Conservation (phyloP, 2,888 invertebrate species). For the Chaitophorus viminalis region DNA sequence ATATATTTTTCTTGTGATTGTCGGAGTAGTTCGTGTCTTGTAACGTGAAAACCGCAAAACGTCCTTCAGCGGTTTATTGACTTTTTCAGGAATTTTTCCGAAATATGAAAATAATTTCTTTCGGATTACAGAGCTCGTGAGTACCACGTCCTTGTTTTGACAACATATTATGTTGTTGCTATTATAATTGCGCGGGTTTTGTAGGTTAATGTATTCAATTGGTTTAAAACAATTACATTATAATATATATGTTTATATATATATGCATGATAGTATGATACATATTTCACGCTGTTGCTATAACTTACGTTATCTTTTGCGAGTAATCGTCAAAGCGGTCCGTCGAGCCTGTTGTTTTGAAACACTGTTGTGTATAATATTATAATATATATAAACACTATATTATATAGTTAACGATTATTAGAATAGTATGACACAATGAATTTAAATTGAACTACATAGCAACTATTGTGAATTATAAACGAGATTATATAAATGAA, state of each 20-base stretch:
- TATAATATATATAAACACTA: background rate
- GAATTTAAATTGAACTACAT: background rate
- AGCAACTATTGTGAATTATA: too few relatives aligned
- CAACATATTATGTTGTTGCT: background rate
- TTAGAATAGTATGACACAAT: background rate
- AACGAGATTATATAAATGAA: too few relatives aligned
- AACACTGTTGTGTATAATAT: background rate
- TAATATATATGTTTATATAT: background rate
- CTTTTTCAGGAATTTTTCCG: constrained; percentile 7
- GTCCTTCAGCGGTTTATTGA: background rate
- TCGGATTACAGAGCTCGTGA: constrained; percentile 17
- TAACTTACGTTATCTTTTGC: background rate
- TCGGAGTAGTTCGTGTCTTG: background rate
- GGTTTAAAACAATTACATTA: constrained; percentile 8
- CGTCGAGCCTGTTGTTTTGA: background rate
- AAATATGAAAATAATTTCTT: background rate
- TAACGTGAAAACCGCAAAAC: background rate
- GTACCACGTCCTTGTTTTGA: constrained; percentile 10
- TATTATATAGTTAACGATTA: too few relatives aligned
- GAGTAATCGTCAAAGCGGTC: background rate
- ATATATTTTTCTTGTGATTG: background rate
- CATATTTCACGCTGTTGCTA: background rate
- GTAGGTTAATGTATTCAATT: constrained; percentile 32
- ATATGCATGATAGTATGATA: background rate
- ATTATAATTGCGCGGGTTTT: background rate